Conservation (phyloP, 2,113 vertebrate species). For the Eulemur macaco region DNA sequence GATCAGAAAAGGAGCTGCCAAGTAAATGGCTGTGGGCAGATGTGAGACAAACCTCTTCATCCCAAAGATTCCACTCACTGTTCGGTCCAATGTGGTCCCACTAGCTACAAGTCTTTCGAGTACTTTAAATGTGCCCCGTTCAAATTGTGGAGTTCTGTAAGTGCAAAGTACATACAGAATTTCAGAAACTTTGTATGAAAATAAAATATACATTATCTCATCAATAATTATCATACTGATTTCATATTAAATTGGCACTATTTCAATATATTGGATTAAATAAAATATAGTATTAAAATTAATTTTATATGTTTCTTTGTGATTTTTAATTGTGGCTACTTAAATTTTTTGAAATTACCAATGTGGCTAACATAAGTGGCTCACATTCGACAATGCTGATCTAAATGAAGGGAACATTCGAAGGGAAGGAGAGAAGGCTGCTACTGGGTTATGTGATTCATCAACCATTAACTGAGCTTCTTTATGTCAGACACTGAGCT, state of each 20-base stretch:
- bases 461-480: neutral
- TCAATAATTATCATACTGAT: neutral
- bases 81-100: neutral
- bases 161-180: neutral
- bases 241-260: neutral
- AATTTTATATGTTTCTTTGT: neutral
- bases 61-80: neutral
- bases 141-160: neutral
- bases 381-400: neutral
- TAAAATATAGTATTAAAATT: neutral
- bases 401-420: neutral
- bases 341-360: neutral
- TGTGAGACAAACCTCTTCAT: neutral
- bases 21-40: neutral
- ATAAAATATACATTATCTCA: neutral
- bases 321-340: neutral
- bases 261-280: neutral
- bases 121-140: neutral
- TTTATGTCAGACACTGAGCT: neutral
- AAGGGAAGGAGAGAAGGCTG: neutral
- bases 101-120: neutral
- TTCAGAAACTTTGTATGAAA: neutral
- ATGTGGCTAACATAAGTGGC: neutral
- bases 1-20: neutral
- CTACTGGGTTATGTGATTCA: neutral